Percentiles rank a stretch among this genome's conserved stretches.
phyloP scores from a whole-genome alignment of 2,888 invertebrate genomes.

The Fabriciana adippe region DNA sequence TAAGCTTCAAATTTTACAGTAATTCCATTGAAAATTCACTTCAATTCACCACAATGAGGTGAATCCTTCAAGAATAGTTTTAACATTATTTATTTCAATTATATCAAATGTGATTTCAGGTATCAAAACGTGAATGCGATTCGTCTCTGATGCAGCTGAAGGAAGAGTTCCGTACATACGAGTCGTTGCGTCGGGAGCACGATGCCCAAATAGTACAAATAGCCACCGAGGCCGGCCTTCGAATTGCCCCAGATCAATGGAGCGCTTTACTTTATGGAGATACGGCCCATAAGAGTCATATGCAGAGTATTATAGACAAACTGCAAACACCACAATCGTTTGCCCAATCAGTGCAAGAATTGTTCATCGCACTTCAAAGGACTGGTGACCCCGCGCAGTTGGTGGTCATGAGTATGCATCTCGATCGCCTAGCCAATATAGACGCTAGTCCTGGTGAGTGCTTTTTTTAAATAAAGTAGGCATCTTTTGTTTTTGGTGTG shows the following conservation, averaged over 20 bases:
- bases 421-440: conserved; percentile 92
- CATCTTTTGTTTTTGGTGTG: too few relatives aligned
- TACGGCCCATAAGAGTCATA: conserved; percentile 96
- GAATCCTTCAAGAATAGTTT: too few relatives aligned
- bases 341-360: conserved; percentile 93
- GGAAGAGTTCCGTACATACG: conserved; percentile 97
- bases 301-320: conserved; percentile 94
- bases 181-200: conserved; percentile 95
- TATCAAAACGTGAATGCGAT: conserved; percentile 97
- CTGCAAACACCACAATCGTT: conserved; percentile 97
- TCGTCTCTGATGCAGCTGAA: conserved; percentile 99
- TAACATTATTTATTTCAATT: too few relatives aligned
- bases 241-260: conserved; percentile 99
- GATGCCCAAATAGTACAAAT: conserved; percentile 99
- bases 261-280: conserved; percentile 98
- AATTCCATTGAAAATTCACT: background rate
- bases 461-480: too few relatives aligned
- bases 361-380: conserved; percentile 94
- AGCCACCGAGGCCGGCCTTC: conserved; percentile 96
- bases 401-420: conserved; percentile 87
- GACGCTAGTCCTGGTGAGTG: conserved; percentile 90
- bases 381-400: conserved; percentile 91
- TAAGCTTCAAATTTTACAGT: background rate
- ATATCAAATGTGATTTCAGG: conserved; percentile 70
- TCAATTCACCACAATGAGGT: too few relatives aligned